Evolutionary conservation across 2,113 vertebrate genomes (phyloP).

Genomic region (Tachycineta bicolor): DNA sequence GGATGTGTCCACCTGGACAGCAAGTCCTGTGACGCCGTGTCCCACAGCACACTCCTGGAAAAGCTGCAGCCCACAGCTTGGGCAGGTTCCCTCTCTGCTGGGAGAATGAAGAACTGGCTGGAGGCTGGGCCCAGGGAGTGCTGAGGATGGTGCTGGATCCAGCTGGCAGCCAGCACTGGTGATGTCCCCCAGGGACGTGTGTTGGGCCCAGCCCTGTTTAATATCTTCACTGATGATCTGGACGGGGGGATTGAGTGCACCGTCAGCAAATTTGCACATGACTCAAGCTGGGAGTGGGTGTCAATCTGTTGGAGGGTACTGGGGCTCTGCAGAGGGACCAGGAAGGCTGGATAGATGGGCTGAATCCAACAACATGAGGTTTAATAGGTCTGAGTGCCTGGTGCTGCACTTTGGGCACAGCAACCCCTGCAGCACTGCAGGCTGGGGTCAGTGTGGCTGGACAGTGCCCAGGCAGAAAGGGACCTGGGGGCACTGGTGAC

Average conservation of each 20-base stretch:
- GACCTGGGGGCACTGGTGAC: no score
- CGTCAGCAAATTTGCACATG: background rate
- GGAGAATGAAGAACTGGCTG: background rate
- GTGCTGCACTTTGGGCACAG: background rate
- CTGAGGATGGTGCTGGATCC: background rate
- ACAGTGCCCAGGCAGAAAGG: background rate
- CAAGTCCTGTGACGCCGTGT: background rate
- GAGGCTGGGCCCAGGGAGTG: background rate
- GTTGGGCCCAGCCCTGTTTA: background rate
- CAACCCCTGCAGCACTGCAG: background rate
- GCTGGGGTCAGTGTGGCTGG: background rate
- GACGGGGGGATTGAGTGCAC: background rate
- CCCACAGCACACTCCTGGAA: background rate
- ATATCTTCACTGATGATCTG: background rate
- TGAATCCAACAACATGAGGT: background rate
- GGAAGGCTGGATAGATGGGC: background rate
- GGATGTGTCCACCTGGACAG: background rate
- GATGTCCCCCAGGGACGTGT: background rate
- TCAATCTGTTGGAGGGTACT: background rate
- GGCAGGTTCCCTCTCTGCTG: background rate
- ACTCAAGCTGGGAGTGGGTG: background rate
- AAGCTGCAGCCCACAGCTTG: background rate
- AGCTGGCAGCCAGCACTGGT: accelerated
- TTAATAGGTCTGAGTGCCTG: background rate
- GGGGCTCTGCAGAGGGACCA: background rate